Conservation (phyloP, 2,797 vertebrate species). For the Phyllotis vaccarum region DNA sequence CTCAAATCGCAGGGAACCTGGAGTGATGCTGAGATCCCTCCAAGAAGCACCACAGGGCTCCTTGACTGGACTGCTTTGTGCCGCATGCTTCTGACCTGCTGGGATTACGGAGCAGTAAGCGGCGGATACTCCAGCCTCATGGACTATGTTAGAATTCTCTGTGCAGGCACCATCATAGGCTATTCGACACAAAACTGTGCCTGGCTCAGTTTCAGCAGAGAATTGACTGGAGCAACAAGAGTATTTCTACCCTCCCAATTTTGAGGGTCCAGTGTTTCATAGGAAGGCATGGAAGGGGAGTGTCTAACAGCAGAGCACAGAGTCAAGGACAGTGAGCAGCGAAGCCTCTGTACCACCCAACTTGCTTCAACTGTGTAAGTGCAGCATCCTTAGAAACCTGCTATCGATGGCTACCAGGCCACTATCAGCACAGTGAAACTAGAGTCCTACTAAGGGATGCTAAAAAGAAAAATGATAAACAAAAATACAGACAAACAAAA, state of each 20-base stretch:
- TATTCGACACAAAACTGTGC: not conserved
- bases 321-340: not conserved
- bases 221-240: not conserved
- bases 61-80: not conserved
- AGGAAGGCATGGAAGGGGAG: not conserved
- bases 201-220: conserved; percentile 6
- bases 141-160: not conserved
- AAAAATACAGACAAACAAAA: not conserved
- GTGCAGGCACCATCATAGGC: not conserved
- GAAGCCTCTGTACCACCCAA: not conserved
- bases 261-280: not conserved
- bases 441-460: conserved; percentile 36
- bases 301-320: not conserved
- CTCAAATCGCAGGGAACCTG: not conserved
- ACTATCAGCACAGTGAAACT: not conserved
- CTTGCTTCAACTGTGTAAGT: not conserved
- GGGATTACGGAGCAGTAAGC: not conserved
- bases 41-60: not conserved
- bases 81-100: not conserved
- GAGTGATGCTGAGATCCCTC: not conserved
- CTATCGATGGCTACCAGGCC: not conserved
- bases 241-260: not conserved
- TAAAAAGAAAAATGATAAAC: conserved; percentile 24
- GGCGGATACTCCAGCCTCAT: not conserved
- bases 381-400: not conserved